phyloP scores from a whole-genome alignment of 1,140 invertebrate genomes.

The Tetranychus urticae region DNA sequence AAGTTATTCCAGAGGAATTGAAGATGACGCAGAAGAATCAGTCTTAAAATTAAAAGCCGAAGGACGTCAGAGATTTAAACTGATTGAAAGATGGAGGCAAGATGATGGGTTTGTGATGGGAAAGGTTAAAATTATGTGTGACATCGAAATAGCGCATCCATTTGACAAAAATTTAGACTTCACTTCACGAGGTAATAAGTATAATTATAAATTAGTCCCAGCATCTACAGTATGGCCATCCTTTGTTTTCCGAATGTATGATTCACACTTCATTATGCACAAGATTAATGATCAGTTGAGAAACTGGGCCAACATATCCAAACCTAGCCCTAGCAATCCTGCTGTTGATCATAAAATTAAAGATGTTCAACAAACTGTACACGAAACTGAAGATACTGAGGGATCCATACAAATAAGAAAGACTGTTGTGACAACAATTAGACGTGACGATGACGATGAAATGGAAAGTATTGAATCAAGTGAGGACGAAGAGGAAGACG shows the following conservation, averaged over 20 bases:
- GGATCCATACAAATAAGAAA: background rate
- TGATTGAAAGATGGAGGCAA: conserved; percentile 25
- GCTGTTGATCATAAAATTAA: background rate
- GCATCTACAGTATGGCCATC: conserved; percentile 21
- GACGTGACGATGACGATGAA: background rate
- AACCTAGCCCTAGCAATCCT: background rate
- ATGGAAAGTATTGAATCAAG: no score
- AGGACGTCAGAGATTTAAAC: conserved; percentile 37
- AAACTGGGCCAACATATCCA: background rate
- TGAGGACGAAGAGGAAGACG: background rate
- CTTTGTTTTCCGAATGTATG: conserved; percentile 16
- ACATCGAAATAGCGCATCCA: conserved; percentile 27
- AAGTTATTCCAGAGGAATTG: conserved; percentile 23
- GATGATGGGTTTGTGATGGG: conserved; percentile 16
- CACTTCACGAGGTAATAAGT: background rate
- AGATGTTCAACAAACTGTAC: background rate
- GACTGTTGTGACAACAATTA: background rate
- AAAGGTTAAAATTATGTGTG: conserved; percentile 38
- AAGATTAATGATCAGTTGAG: background rate
- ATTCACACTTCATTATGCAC: conserved; percentile 2
- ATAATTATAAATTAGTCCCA: background rate
- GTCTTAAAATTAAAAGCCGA: conserved; percentile 29
- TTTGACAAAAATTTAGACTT: conserved; percentile 10
- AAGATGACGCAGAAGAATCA: conserved; percentile 1
- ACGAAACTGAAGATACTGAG: background rate